phyloP scores from a whole-genome alignment of 2,888 invertebrate genomes.

The Dromius quadrimaculatus region DNA sequence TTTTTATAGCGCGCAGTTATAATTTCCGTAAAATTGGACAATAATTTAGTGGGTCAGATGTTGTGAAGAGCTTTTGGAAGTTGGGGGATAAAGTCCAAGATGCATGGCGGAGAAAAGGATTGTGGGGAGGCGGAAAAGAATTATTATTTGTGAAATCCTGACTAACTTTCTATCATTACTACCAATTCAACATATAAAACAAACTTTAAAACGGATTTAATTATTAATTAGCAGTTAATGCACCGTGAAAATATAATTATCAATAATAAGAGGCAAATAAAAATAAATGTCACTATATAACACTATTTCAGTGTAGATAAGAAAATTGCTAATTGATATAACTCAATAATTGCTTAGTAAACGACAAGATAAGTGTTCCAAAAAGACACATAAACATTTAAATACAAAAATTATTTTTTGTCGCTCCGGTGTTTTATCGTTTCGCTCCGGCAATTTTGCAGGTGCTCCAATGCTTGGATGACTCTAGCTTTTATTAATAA shows the following conservation, averaged over 20 bases:
- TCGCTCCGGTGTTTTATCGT: constrained; percentile 13
- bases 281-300: not conserved
- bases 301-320: not conserved
- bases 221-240: constrained; percentile 8
- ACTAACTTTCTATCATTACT: no score
- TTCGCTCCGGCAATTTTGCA: constrained; percentile 45
- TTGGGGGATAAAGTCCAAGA: constrained; percentile 23
- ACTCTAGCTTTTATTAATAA: constrained; percentile 16
- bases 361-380: not conserved
- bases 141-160: no score
- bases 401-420: constrained; percentile 6
- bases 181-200: no score
- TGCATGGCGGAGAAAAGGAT: constrained; percentile 7
- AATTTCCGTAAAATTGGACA: constrained; percentile 49
- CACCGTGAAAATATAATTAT: constrained; percentile 24
- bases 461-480: constrained; percentile 50
- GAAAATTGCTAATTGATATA: constrained; percentile 7
- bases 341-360: not conserved
- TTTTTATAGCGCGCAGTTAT: constrained; percentile 50
- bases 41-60: constrained; percentile 48
- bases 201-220: constrained; percentile 6
- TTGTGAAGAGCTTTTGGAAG: constrained; percentile 40
- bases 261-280: constrained; percentile 3
- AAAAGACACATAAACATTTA: constrained; percentile 10
- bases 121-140: no score